phyloP scores from a whole-genome alignment of 2,797 vertebrate species.

The Leuciscus waleckii region DNA sequence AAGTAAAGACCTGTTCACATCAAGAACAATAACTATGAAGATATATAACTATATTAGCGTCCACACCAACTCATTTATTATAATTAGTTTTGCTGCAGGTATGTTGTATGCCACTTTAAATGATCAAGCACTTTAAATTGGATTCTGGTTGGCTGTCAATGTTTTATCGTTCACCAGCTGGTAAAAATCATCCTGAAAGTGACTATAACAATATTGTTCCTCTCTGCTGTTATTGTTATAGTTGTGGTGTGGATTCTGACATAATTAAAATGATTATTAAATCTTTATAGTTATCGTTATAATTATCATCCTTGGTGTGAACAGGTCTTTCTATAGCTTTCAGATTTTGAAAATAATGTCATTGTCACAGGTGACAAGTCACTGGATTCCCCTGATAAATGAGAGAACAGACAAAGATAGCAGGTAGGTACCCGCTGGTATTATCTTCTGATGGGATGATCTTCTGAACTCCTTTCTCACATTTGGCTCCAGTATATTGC shows the following conservation, averaged over 20 bases:
- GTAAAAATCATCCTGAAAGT: neutral
- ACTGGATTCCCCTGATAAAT: slow-evolving; percentile 97
- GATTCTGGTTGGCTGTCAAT: neutral
- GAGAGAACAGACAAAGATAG: slow-evolving; percentile 98
- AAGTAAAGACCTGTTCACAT: neutral
- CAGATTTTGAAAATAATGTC: neutral
- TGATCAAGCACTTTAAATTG: neutral
- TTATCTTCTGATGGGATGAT: neutral
- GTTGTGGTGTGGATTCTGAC: neutral
- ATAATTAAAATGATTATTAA: neutral
- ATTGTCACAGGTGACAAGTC: slow-evolving; percentile 87
- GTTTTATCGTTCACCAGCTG: neutral
- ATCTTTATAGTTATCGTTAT: neutral
- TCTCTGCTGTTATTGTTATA: neutral
- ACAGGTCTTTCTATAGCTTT: neutral
- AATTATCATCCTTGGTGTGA: neutral
- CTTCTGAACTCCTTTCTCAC: neutral
- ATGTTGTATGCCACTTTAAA: neutral
- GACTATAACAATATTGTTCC: neutral
- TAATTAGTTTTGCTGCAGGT: neutral
- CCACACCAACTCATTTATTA: neutral
- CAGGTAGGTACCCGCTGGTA: slow-evolving; percentile 78
- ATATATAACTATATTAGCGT: neutral
- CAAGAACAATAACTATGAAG: neutral
- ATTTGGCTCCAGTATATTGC: neutral